Evolutionary conservation across 2,113 vertebrate species (phyloP), one percentile per base, ranked within the genome.

Genomic region (Bos javanicus): DNA sequence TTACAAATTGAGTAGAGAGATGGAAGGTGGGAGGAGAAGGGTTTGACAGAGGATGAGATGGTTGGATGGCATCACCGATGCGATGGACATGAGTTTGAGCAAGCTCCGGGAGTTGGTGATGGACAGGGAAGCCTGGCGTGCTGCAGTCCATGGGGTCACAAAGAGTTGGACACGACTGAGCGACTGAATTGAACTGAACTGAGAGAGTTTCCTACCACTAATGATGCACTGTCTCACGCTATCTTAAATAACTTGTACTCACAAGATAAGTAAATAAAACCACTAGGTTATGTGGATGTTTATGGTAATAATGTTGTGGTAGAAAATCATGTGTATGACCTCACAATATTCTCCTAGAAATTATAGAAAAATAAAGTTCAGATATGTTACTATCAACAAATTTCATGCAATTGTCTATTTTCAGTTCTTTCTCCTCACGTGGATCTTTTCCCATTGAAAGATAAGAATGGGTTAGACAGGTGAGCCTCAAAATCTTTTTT

Each of bases 251-350:
- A 48, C 28, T 71, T 82, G 39, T 48, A 67, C n/a, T 88, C 21
- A n/a, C 48, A 80, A 78, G 12, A 46, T 78, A 94, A 52, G 50
- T 25, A 94, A 95, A 33, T 83, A 83, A 95, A 92, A 64, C 28
- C 11, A 26, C 52, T 85, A 89, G 26, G 4, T 48, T 88, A 39
- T 71, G 16, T 59, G n/a, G n/a, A 95, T 36, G 39, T 80, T 60
- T 86, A 76, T 46, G 46, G 4, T 43, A 76, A 90, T n/a, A 26
- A 95, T 71, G 48, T 93, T 81, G 46, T 14, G 25, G 30, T 71
- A 88, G 52, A 82, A 94, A 94, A 67, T 43, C n/a, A 54, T 46
- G 33, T 43, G 36, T 25, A 76, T 84, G 56, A 64, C 23, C 50
- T 59, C 52, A 36, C 1, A 39, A 7, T 71, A 17, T 88, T 93